Conservation (phyloP, 2,797 vertebrate genomes). For the Ctenopoma multispine region DNA sequence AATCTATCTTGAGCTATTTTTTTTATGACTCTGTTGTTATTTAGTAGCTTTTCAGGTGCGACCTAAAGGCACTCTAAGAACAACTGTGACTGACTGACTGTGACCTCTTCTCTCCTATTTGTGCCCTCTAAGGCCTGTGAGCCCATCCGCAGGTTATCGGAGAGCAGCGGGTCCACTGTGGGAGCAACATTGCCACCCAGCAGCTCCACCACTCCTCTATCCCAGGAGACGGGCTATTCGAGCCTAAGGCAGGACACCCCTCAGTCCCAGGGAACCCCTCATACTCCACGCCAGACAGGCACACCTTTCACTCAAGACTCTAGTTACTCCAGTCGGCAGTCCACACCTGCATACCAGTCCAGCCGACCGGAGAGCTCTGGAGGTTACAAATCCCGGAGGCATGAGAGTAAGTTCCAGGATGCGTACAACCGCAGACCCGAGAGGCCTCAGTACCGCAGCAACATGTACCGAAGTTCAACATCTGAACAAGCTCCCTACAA, state of each 20-base stretch:
- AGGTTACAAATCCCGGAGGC: conserved; percentile 91
- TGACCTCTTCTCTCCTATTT: conserved; percentile 9
- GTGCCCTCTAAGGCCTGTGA: conserved; percentile 86
- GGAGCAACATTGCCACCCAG: conserved; percentile 89
- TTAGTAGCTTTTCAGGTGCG: neutral
- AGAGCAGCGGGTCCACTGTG: conserved; percentile 83
- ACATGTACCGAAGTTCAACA: conserved; percentile 72
- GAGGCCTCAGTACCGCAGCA: conserved; percentile 93
- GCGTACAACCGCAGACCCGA: conserved; percentile 96
- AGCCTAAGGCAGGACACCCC: conserved; percentile 96
- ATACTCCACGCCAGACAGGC: conserved; percentile 89
- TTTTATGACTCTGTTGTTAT: neutral
- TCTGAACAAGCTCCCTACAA: conserved; percentile 87
- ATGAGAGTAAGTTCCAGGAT: conserved; percentile 94
- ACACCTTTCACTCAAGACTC: conserved; percentile 98
- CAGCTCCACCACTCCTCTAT: conserved; percentile 92
- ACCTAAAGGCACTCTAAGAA: neutral
- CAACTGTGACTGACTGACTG: too few relatives aligned
- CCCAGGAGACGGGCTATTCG: conserved; percentile 96
- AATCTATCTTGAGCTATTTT: neutral
- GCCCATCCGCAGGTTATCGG: conserved; percentile 91
- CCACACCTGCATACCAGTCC: conserved; percentile 92
- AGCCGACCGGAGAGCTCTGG: conserved; percentile 85
- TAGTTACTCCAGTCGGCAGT: conserved; percentile 94
- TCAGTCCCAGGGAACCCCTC: conserved; percentile 93